Evolutionary conservation across 2,888 invertebrate genomes (phyloP).

Genomic region (Glaucopsyche alexis): DNA sequence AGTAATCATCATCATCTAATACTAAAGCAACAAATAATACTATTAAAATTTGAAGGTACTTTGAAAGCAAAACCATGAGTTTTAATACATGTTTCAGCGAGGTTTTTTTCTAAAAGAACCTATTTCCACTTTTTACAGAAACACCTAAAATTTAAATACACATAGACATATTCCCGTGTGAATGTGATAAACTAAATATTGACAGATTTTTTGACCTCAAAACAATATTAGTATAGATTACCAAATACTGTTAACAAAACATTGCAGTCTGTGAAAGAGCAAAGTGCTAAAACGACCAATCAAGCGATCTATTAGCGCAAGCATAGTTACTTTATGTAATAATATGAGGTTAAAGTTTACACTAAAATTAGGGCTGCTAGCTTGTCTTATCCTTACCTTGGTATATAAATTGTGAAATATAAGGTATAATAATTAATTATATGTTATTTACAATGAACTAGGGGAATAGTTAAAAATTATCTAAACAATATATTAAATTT

Average conservation of each 20-base stretch:
- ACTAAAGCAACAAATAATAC: no score
- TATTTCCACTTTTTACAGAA: background rate
- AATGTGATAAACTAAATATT: constrained; percentile 21
- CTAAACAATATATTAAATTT: no score
- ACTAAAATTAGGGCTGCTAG: constrained; percentile 7
- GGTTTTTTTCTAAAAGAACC: background rate
- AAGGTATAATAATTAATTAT: no score
- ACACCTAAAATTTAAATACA: constrained; percentile 11
- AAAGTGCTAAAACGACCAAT: constrained; percentile 35
- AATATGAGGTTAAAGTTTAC: constrained; percentile 31
- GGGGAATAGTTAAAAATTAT: no score
- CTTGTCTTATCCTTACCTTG: no score
- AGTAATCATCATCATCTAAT: no score
- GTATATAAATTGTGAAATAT: no score
- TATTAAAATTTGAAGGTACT: no score
- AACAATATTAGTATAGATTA: constrained; percentile 25
- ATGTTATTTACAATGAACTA: no score
- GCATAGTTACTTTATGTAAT: constrained; percentile 41
- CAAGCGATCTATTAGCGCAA: constrained; percentile 37
- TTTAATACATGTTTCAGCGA: no score
- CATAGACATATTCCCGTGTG: constrained; percentile 1
- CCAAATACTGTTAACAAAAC: constrained; percentile 34
- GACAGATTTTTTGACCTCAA: constrained; percentile 26
- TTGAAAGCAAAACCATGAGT: no score
- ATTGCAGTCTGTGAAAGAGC: constrained; percentile 29